A percentile compares a stretch with the other conserved stretches of the same genome.
Conservation (phyloP, 2,113 vertebrate genomes). For the Bettongia penicillata region DNA sequence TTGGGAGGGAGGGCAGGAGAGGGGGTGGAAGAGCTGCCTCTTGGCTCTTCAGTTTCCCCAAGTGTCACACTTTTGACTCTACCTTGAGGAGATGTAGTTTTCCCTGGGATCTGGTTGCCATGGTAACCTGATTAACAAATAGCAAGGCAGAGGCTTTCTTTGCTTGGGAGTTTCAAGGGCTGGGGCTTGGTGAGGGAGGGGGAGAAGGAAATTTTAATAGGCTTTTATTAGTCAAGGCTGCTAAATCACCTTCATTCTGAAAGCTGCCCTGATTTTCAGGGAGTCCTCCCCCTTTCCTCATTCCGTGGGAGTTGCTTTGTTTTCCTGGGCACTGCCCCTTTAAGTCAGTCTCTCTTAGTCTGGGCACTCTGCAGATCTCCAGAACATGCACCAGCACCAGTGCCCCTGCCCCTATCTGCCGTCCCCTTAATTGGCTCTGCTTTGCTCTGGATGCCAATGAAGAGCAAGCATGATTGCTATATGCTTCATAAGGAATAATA, state of each 20-base stretch:
- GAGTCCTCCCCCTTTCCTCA: not conserved
- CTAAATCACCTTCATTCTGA: not conserved
- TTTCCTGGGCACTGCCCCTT: not conserved
- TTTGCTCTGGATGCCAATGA: not conserved
- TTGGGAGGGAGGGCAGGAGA: not conserved
- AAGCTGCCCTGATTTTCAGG: not conserved
- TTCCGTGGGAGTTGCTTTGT: not conserved
- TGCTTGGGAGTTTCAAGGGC: not conserved
- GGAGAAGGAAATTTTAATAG: not conserved
- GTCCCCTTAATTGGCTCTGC: not conserved
- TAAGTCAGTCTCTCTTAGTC: not conserved
- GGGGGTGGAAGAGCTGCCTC: not conserved
- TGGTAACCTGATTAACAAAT: slow-evolving; percentile 1
- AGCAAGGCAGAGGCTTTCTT: not conserved
- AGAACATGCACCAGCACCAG: not conserved
- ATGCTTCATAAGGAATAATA: not conserved
- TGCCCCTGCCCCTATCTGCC: not conserved
- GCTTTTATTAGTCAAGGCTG: not conserved
- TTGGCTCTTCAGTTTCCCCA: not conserved
- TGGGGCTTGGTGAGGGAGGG: not conserved
- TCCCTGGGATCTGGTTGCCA: not conserved
- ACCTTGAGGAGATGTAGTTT: not conserved
- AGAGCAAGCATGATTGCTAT: not conserved
- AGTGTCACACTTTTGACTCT: not conserved
- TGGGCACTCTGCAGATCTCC: not conserved